Evolutionary conservation across 2,113 vertebrate species (phyloP), one percentile per base, ranked within the genome.

Genomic region (Amblyopsis rosae): DNA sequence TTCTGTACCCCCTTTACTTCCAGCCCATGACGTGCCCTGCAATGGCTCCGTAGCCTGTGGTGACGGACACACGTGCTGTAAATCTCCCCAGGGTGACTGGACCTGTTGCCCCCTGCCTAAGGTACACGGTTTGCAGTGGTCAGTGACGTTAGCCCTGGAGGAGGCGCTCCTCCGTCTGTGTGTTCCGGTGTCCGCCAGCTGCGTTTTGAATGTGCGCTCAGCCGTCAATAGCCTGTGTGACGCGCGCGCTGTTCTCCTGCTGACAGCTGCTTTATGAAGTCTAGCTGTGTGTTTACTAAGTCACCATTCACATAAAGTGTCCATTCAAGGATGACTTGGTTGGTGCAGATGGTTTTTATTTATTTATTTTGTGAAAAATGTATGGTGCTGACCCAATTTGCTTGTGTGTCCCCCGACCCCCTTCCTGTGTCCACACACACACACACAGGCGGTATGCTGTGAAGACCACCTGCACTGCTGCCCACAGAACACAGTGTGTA

Each of bases 41-140:
- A 88, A 92, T 9, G 81, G 76, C 11, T 82, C 90, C 0, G 92
- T 79, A 11, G 86, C 89, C 75, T 96, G 96, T 53, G 87, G 92
- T 0, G 84, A 92, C 0, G 90, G 91, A 0, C 81, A 1, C 81
- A 97, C 95, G 3, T 97, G 95, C 92, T 96, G 95, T 72, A 86
- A 67, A 0, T 87, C 56, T 0, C 0, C 54, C 0, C 0, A 1
- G 0, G 90, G 67, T 13, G 0, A 26, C 0, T 94, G 93, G 92
- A 91, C 82, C 1, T 94, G 94, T 74, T 95, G 93, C 80, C 92
- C 93, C 0, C 48, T 91, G 15, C 73, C 88, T 3, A 0, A 93
- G 84, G 89, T 86, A 70, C 49, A 0, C 0, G 33, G 19, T 50
- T 8, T 53, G n/a, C 26, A 26, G 26, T 26, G 19, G 17, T 41